A percentile compares a stretch with the other conserved stretches of the same genome.
Evolutionary conservation across 1,140 invertebrate species (phyloP).

Genomic region (Chironomus striatipennis): DNA sequence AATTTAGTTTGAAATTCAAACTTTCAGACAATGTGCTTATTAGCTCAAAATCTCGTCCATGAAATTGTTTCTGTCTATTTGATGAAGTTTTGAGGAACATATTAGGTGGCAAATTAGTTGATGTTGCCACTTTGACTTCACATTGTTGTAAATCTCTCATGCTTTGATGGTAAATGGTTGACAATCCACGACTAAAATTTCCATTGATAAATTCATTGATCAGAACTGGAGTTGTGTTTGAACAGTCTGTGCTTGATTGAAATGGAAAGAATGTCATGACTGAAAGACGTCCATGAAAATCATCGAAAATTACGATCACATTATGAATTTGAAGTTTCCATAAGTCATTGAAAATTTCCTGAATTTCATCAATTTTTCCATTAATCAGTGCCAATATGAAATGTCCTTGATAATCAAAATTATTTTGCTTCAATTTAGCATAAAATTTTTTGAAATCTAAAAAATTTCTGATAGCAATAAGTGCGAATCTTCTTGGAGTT

Average conservation of each 20-base stretch:
- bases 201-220: background rate
- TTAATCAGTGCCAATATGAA: background rate
- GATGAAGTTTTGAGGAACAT: background rate
- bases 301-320: background rate
- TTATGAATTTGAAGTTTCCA: background rate
- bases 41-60: background rate
- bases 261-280: background rate
- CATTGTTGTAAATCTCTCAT: background rate
- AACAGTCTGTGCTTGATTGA: background rate
- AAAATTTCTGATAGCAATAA: background rate
- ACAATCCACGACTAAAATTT: background rate
- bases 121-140: background rate
- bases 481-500: background rate
- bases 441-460: background rate
- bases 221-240: background rate
- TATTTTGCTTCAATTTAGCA: background rate
- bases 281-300: background rate
- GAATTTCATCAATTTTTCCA: background rate
- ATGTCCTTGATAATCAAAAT: background rate
- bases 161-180: background rate
- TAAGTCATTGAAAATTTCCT: background rate
- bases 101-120: background rate
- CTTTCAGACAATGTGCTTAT: background rate
- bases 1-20: background rate
- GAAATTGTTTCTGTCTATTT: background rate